Base-by-base conservation (phyloP, 2,888 invertebrate genomes). In the Drosophila tanythrix region DNA sequence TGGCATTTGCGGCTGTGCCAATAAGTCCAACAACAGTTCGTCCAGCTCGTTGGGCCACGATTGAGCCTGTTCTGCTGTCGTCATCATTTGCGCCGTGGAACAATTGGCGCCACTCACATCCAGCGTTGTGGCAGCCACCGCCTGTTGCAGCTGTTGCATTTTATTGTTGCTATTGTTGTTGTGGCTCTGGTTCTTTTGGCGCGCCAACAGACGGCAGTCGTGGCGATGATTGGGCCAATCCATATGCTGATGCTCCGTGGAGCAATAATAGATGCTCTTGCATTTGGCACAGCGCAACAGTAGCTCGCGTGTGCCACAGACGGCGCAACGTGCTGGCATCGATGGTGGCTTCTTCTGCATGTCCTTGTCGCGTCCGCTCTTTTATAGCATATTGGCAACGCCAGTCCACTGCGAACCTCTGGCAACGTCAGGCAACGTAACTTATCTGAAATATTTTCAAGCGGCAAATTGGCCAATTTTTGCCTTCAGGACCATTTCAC, bases 171-270 rank as follows among this genome's bases (percentile, higher is more conserved):
- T 82, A 78, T 53, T 89, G 70, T 58, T 88, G 83, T 88, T 81
- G 43, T 88, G 87, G 55, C 74, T 80, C 59, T 75, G 89, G 4
- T 46, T 46, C 57, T 88, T 92, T 31, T 90, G 88, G 25, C 88
- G 91, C 31, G 93, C 92, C 90, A 94, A 90, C 87, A 94, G 94
- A 60, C 93, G 92, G 91, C 96, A 96, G 83, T 94, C 94, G 81
- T 93, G 93, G 94, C 95, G 97, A 91, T 97, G 97, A 80, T 94
- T 94, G 90, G 95, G 95, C 97, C 97, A 97, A 91, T 97, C 96
- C 87, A 95, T 94, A 77, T 95, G 95, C 93, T 97, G 97, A 92
- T 97, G 97, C 76, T 95, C 95, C 82, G 95, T 96, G 71, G 95
- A 96, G 93, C 97, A 97, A 93, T 97, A 97, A 93, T 95, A 96